Percentiles rank a stretch among this genome's conserved stretches.
These are phyloP conservation scores for Sepioteuthis lessoniana DNA, from an alignment of 2,888 invertebrate genomes.

Conservation along the genomic window DNA sequence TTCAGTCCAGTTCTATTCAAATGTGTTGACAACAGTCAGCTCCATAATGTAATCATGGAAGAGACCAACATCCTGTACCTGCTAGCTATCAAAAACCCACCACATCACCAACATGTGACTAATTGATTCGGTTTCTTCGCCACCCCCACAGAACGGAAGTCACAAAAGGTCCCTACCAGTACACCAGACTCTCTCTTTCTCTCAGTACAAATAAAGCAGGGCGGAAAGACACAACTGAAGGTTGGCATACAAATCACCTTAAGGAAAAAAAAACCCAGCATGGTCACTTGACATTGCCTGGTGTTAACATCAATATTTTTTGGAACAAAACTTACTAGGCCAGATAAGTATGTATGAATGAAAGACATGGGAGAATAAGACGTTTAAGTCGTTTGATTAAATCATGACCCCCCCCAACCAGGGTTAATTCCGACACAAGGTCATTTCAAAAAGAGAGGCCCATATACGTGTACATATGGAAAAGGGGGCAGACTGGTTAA, in stretches of 20 bases:
- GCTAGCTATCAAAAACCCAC: neutral
- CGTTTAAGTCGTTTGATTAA: too few species aligned
- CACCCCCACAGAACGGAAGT: neutral
- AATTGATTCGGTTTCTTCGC: neutral
- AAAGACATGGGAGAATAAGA: too few species aligned
- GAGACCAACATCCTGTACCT: neutral
- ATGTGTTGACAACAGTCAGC: neutral
- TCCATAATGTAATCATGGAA: neutral
- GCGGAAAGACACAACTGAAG: neutral
- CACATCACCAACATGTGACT: neutral
- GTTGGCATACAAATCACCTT: neutral
- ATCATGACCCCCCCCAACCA: too few species aligned
- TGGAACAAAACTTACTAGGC: too few species aligned
- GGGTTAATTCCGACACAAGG: too few species aligned
- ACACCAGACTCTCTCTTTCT: too few species aligned
- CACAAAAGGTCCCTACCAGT: neutral
- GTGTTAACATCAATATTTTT: too few species aligned
- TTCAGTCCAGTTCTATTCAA: neutral
- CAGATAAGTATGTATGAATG: too few species aligned
- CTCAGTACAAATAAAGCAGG: neutral
- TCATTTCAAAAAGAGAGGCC: too few species aligned
- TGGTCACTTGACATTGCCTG: too few species aligned
- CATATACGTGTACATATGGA: too few species aligned
- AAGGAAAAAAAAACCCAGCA: neutral
- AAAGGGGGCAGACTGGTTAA: too few species aligned